phyloP scores from a whole-genome alignment of 2,113 vertebrate genomes.

The Mormyrus iriodes region DNA sequence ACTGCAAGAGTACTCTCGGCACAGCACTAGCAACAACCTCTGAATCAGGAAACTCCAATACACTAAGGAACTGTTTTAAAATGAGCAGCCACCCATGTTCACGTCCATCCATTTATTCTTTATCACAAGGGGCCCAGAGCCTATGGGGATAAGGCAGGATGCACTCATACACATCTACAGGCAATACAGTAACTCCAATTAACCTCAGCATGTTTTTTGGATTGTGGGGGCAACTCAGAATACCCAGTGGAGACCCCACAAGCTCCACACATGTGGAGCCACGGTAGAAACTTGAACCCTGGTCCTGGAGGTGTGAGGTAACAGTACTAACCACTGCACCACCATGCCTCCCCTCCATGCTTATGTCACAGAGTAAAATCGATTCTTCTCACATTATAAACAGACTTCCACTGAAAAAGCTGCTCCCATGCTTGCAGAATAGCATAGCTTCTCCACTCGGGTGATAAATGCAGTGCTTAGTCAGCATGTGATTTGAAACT shows the following conservation, averaged over 20 bases:
- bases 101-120: background rate
- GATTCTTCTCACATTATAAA: background rate
- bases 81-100: background rate
- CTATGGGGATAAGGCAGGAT: background rate
- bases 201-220: background rate
- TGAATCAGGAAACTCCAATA: background rate
- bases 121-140: background rate
- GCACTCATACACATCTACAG: background rate
- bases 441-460: background rate
- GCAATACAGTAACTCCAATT: background rate
- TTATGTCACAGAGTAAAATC: background rate
- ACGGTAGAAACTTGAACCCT: background rate
- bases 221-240: background rate
- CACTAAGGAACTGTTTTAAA: background rate
- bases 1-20: background rate
- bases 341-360: background rate
- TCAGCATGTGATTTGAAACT: constrained; percentile 6
- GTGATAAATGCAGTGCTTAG: constrained; percentile 1
- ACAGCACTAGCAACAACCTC: background rate
- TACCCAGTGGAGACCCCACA: background rate
- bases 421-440: background rate
- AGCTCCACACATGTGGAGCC: background rate
- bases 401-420: background rate
- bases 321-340: background rate
- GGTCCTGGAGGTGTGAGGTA: background rate